These are phyloP conservation scores for Drosophila prosaltans DNA, from an alignment of 1,140 invertebrate species.

Conservation along the genomic window DNA sequence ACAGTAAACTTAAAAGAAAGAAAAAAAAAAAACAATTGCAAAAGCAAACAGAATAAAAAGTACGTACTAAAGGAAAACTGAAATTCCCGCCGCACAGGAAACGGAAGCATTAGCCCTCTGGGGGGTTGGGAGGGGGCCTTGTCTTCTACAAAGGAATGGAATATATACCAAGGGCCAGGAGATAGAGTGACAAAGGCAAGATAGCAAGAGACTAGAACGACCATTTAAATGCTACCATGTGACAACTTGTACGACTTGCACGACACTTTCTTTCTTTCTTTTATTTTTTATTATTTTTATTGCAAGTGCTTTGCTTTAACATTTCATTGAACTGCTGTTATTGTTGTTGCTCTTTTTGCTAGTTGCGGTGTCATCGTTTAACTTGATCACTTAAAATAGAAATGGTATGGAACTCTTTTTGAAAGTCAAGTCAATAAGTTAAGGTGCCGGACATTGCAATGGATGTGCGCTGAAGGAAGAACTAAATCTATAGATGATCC, in stretches of 20 bases:
- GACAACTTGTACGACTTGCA: slow-evolving; percentile 19
- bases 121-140: neutral
- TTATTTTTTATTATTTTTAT: slow-evolving; percentile 37
- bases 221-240: slow-evolving; percentile 43
- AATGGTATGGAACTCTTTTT: no score
- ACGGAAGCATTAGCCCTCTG: slow-evolving; percentile 61
- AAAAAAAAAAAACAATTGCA: neutral
- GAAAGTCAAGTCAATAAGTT: no score
- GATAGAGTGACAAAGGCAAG: neutral
- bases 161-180: neutral
- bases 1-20: slow-evolving; percentile 5
- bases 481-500: no score
- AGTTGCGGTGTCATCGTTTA: neutral
- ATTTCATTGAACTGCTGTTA: slow-evolving; percentile 48
- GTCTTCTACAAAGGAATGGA: no score
- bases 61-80: slow-evolving; percentile 13
- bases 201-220: slow-evolving; percentile 14
- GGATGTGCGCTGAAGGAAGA: no score
- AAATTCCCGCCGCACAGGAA: slow-evolving; percentile 41
- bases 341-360: neutral
- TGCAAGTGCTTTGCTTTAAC: slow-evolving; percentile 58
- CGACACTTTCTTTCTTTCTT: neutral
- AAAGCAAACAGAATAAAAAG: neutral
- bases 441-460: no score
- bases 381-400: neutral